These are phyloP conservation scores for Gadus chalcogrammus DNA, from an alignment of 2,113 vertebrate species.

Conservation along the genomic window DNA sequence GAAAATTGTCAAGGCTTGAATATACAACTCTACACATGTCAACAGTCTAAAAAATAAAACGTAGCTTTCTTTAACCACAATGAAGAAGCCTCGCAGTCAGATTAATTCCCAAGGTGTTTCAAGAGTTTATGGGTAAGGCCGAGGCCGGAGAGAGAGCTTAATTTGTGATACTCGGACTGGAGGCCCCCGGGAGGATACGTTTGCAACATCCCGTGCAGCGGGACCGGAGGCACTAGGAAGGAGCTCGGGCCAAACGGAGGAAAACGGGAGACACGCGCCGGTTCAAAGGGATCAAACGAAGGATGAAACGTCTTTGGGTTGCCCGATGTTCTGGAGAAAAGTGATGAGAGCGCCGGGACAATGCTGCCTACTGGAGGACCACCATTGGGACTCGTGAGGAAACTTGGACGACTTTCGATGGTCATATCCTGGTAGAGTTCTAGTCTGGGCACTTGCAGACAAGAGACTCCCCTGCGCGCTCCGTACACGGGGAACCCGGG, in stretches of 20 bases:
- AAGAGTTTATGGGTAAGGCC: slow-evolving; percentile 42
- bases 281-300: slow-evolving; percentile 39
- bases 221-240: slow-evolving; percentile 26
- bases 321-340: slow-evolving; percentile 47
- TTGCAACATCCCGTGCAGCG: slow-evolving; percentile 39
- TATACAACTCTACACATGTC: too few relatives aligned
- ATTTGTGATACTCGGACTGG: slow-evolving; percentile 41
- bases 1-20: too few relatives aligned
- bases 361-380: slow-evolving; percentile 51
- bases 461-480: slow-evolving; percentile 35
- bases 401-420: slow-evolving; percentile 10
- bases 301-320: slow-evolving; percentile 45
- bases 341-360: slow-evolving; percentile 62
- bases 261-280: slow-evolving; percentile 6
- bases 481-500: slow-evolving; percentile 43
- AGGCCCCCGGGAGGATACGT: slow-evolving; percentile 25
- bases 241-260: slow-evolving; percentile 28
- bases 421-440: slow-evolving; percentile 38
- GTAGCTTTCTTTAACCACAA: too few relatives aligned
- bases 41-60: too few relatives aligned
- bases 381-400: slow-evolving; percentile 7
- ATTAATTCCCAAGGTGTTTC: slow-evolving; percentile 27
- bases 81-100: too few relatives aligned
- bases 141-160: slow-evolving; percentile 27
- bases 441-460: slow-evolving; percentile 33